These are phyloP conservation scores for Serilophus lunatus DNA, from an alignment of 2,113 vertebrate species.

Conservation along the genomic window DNA sequence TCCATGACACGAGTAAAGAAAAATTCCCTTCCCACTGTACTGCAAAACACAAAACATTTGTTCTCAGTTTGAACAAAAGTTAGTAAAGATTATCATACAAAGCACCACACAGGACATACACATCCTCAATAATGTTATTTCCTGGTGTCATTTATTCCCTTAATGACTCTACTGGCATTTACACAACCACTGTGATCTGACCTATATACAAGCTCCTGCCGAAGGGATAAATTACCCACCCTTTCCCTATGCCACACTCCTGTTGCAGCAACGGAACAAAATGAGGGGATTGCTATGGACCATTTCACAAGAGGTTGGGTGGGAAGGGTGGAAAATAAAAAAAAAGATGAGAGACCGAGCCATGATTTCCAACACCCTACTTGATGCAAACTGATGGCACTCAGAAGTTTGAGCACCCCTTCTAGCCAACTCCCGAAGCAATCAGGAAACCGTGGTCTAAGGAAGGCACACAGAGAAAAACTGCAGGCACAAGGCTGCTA, in stretches of 20 bases:
- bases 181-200: not conserved
- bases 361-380: not conserved
- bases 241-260: not conserved
- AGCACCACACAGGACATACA: not conserved
- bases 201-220: not conserved
- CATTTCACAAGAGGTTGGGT: not conserved
- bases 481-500: not conserved
- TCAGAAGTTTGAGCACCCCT: not conserved
- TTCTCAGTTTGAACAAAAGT: not conserved
- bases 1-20: not conserved
- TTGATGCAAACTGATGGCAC: not conserved
- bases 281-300: not conserved
- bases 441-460: rapidly evolving
- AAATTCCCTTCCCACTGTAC: not conserved
- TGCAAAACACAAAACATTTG: not conserved
- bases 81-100: not conserved
- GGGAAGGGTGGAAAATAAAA: not conserved
- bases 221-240: not conserved
- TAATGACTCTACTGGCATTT: not conserved
- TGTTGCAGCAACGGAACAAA: not conserved
- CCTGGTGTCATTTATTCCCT: not conserved
- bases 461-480: not conserved
- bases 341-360: not conserved
- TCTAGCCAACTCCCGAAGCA: not conserved
- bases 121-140: not conserved